Percentiles rank a stretch among this genome's conserved stretches.
These are phyloP conservation scores for Pheosia gnoma DNA, from an alignment of 2,888 invertebrate species.

Conservation along the genomic window DNA sequence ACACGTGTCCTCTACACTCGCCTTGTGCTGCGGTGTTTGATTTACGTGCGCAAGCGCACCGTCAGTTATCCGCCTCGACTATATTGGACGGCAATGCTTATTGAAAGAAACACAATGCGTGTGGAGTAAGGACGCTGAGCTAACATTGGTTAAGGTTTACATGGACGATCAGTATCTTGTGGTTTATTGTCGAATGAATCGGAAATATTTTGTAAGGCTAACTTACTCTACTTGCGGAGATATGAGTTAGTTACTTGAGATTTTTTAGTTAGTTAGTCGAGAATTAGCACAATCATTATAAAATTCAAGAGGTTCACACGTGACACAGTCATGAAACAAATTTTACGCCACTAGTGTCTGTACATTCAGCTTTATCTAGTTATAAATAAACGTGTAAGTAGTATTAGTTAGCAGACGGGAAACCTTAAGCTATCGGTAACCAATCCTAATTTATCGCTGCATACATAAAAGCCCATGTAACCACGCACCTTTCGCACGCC, in stretches of 20 bases:
- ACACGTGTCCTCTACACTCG: slow-evolving; percentile 12
- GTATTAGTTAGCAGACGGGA: not conserved
- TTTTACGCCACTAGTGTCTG: no score
- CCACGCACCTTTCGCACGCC: not conserved
- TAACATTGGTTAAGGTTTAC: not conserved
- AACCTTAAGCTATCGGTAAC: not conserved
- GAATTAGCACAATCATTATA: no score
- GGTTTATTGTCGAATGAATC: not conserved
- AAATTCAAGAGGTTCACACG: no score
- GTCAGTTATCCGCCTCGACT: slow-evolving; percentile 20
- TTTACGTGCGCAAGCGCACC: slow-evolving; percentile 23
- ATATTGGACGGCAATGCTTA: not conserved
- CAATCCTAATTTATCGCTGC: not conserved
- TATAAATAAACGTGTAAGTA: no score
- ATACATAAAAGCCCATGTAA: not conserved
- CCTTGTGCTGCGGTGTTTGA: slow-evolving; percentile 34
- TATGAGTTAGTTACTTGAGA: no score
- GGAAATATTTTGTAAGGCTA: no score
- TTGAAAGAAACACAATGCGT: slow-evolving; percentile 9
- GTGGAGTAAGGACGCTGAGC: slow-evolving; percentile 16
- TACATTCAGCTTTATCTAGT: not conserved
- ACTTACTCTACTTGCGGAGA: no score
- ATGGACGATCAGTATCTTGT: not conserved
- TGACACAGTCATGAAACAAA: no score
- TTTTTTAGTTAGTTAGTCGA: no score